A percentile compares a stretch with the other conserved stretches of the same genome.
These are phyloP conservation scores for Nyctereutes procyonoides DNA, from an alignment of 2,113 vertebrate species.

Conservation along the genomic window DNA sequence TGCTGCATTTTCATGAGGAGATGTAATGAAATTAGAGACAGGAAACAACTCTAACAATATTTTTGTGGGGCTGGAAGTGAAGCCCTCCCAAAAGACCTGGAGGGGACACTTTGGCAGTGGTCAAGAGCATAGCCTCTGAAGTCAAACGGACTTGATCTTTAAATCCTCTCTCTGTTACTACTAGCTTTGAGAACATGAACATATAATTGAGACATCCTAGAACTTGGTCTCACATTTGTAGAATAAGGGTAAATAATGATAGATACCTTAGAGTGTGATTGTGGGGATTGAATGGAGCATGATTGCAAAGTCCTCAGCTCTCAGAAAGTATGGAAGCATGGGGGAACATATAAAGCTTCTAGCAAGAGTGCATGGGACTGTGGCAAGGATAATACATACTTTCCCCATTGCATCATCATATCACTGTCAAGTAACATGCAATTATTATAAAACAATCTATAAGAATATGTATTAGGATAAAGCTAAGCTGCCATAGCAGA, in stretches of 20 bases:
- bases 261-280: background rate
- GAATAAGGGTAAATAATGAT: background rate
- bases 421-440: constrained; percentile 32
- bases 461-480: background rate
- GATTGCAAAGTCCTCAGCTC: background rate
- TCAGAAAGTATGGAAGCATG: background rate
- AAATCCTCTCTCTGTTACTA: constrained; percentile 3
- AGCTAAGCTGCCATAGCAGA: background rate
- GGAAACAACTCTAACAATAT: background rate
- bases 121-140: background rate
- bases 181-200: background rate
- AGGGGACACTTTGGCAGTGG: background rate
- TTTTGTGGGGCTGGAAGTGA: background rate
- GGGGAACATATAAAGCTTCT: background rate
- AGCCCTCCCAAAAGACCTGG: background rate
- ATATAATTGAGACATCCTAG: background rate
- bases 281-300: background rate
- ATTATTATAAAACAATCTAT: constrained; percentile 21
- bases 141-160: background rate
- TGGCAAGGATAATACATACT: background rate
- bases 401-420: background rate
- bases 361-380: background rate
- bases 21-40: background rate
- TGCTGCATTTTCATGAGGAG: background rate
- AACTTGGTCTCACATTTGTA: background rate